These are phyloP conservation scores for Sebastes goodei DNA, from an alignment of 2,797 vertebrate genomes.

Conservation along the genomic window DNA sequence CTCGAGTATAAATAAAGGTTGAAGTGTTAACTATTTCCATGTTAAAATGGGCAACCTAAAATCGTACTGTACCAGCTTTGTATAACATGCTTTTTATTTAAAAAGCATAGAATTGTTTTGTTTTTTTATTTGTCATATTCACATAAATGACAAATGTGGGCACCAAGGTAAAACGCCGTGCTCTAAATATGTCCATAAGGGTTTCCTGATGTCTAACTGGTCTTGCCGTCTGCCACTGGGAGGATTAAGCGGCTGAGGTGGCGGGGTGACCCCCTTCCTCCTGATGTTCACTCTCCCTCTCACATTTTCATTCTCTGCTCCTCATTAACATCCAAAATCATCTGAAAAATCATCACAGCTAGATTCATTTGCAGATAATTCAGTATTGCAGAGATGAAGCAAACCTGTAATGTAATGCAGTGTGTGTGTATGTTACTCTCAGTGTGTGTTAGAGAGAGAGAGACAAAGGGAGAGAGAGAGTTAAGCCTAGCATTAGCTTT, in stretches of 20 bases:
- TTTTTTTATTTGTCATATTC: neutral
- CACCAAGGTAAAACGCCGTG: neutral
- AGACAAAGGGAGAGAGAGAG: neutral
- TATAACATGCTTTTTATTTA: neutral
- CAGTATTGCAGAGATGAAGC: neutral
- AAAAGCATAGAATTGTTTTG: neutral
- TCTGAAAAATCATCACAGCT: neutral
- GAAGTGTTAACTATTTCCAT: neutral
- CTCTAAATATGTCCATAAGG: conserved; percentile 56
- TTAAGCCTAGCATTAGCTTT: conserved; percentile 63
- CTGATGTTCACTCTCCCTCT: conserved; percentile 59
- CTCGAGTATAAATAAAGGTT: neutral
- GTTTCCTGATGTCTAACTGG: conserved; percentile 50
- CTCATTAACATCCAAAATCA: conserved; percentile 22
- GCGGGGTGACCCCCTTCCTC: conserved; percentile 47
- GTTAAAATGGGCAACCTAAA: neutral
- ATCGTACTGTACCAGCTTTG: neutral
- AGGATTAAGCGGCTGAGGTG: conserved; percentile 67
- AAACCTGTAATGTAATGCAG: neutral
- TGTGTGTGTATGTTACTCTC: neutral
- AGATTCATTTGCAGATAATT: neutral
- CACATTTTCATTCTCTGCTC: conserved; percentile 24
- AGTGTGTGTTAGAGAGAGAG: neutral
- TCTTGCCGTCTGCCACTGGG: conserved; percentile 62
- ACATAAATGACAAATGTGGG: neutral